Conservation (phyloP, 2,113 vertebrate species). For the Tyto alba region DNA sequence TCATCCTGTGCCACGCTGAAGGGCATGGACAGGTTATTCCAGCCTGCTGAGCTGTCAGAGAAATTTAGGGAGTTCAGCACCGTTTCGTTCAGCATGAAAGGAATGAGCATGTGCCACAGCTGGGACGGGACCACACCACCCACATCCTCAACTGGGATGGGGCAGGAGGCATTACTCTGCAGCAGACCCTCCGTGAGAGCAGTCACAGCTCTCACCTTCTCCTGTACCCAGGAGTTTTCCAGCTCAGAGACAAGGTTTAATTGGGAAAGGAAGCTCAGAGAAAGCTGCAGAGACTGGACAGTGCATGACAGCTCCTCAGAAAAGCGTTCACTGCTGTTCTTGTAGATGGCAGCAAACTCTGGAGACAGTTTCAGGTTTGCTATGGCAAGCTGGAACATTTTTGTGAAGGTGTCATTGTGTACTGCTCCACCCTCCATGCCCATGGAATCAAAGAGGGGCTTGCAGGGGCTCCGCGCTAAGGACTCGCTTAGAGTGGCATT, state of each 20-base stretch:
- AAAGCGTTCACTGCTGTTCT: neutral
- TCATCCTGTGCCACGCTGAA: neutral
- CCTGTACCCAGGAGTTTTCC: conserved; percentile 26
- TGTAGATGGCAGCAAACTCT: conserved; percentile 29
- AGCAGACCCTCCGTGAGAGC: neutral
- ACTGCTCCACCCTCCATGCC: neutral
- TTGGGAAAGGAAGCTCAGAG: conserved; percentile 29
- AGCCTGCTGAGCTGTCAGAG: neutral
- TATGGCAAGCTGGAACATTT: conserved; percentile 33
- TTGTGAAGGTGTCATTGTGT: neutral
- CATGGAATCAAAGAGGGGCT: conserved; percentile 10
- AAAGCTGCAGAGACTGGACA: conserved; percentile 18
- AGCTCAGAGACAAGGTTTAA: neutral
- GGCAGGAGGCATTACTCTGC: neutral
- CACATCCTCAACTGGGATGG: neutral
- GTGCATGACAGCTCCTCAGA: neutral
- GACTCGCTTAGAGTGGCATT: neutral
- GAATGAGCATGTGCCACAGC: neutral
- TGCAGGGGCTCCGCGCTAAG: conserved; percentile 7
- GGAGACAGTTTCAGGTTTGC: conserved; percentile 5
- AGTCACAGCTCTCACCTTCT: neutral
- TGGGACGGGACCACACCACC: neutral
- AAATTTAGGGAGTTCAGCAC: neutral
- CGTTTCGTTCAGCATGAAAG: neutral
- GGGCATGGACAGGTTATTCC: neutral